Base-by-base conservation (phyloP, 2,888 invertebrate species). In the Schizaphis graminum region DNA sequence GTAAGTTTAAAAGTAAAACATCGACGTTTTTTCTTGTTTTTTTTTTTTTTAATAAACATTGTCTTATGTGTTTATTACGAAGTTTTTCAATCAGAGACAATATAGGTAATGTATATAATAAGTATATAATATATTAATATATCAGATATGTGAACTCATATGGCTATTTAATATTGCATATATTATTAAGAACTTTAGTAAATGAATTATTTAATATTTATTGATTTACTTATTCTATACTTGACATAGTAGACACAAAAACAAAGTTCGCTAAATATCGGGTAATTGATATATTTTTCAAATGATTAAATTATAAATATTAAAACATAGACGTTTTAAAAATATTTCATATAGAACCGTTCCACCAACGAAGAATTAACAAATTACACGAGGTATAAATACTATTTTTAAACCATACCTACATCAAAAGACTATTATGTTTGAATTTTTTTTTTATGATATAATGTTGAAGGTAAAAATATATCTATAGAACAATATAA, bases 51-150 rank as follows among this genome's bases (percentile, higher is more conserved):
- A 35, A 77, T 77, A 77, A 77, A 77, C 35, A 77, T 21, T 77
- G 77, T 77, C 77, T n/a, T 77, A 77, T 67, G n/a, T 67, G n/a
- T 67, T 67, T n/a, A 67, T n/a, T 67, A 67, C 16, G n/a, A n/a
- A 67, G 5, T 67, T n/a, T 16, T 35, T 35, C 67, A 67, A 16
- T 67, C n/a, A 16, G 67, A 67, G 67, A 35, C n/a, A n/a, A n/a
- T n/a, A 16, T 16, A n/a, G n/a, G n/a, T n/a, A 28, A 61, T 61
- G 61, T 28, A 28, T 61, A 61, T 10, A 57, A 61, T 61, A 49
- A 11, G 57, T 61, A 10, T 28, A 61, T 61, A 47, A 47, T 47
- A 44, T 44, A 44, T 44, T 44, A 28, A 61, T 61, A 13, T 61
- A 61, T 10, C 11, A 61, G 26, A 57, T 67, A n/a, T 2, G 7